Conservation (phyloP, 2,113 vertebrate genomes). For the Cervus canadensis region DNA sequence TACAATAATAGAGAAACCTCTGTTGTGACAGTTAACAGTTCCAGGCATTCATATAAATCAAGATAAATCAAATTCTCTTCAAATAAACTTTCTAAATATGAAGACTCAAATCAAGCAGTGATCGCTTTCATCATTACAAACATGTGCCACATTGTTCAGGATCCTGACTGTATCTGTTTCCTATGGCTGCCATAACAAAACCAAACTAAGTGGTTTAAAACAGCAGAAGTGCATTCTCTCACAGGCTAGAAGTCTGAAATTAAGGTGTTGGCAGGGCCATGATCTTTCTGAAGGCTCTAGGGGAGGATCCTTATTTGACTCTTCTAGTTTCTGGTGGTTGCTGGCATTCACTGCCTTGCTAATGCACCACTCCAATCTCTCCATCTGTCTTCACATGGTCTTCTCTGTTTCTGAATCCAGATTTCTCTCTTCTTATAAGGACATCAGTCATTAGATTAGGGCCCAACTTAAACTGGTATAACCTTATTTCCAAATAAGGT, state of each 20-base stretch:
- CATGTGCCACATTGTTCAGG: not conserved
- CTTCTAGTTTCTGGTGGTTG: not conserved
- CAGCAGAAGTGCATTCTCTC: not conserved
- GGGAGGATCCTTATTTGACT: not conserved
- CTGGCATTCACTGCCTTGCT: not conserved
- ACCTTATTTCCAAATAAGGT: not conserved
- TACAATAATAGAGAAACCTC: not conserved
- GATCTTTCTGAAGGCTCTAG: not conserved
- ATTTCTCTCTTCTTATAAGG: not conserved
- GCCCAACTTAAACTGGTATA: not conserved
- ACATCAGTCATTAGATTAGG: not conserved
- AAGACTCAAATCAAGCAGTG: not conserved
- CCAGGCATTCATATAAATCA: not conserved
- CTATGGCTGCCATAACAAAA: not conserved
- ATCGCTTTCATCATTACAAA: not conserved
- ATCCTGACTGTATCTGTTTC: not conserved
- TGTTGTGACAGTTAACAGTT: not conserved
- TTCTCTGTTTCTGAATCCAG: not conserved
- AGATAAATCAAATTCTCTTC: constrained; percentile 1
- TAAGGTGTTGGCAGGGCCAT: not conserved
- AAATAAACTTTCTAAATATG: constrained; percentile 1
- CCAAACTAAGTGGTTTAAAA: not conserved
- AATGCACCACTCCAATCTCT: not conserved
- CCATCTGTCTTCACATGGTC: not conserved
- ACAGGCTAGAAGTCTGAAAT: not conserved